Evolutionary conservation across 2,113 vertebrate species (phyloP).

Genomic region (Phaethon lepturus): DNA sequence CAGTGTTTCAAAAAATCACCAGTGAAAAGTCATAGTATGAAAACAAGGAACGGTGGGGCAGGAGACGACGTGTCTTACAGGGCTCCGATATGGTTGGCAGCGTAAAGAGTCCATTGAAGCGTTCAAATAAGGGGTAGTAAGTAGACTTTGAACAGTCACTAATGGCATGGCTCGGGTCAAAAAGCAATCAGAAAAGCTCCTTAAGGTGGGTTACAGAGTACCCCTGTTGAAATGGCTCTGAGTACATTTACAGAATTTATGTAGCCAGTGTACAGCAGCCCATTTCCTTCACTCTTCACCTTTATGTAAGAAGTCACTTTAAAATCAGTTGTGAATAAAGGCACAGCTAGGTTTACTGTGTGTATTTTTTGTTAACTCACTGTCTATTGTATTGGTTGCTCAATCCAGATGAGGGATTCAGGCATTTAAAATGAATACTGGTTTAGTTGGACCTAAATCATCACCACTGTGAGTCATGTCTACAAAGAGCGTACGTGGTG

Average conservation of each 20-base stretch:
- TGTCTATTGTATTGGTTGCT: neutral
- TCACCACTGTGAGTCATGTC: neutral
- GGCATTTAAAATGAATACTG: neutral
- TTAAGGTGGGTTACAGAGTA: neutral
- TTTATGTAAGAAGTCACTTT: neutral
- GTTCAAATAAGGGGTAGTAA: slow-evolving; percentile 8
- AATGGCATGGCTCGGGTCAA: neutral
- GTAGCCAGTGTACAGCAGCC: neutral
- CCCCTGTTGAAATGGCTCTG: neutral
- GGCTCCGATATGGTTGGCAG: neutral
- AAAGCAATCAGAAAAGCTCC: neutral
- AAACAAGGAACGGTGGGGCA: neutral
- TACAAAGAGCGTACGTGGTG: neutral
- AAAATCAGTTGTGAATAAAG: neutral
- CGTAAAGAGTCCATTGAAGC: neutral
- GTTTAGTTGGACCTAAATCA: neutral
- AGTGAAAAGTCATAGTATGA: neutral
- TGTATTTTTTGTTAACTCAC: neutral
- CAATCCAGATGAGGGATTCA: neutral
- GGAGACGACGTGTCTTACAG: neutral
- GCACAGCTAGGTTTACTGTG: neutral
- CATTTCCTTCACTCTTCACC: neutral
- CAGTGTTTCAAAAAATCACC: neutral
- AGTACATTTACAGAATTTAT: neutral
- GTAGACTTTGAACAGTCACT: neutral